phyloP scores from a whole-genome alignment of 2,797 vertebrate species.

The Tokudaia tokunoshimensis region DNA sequence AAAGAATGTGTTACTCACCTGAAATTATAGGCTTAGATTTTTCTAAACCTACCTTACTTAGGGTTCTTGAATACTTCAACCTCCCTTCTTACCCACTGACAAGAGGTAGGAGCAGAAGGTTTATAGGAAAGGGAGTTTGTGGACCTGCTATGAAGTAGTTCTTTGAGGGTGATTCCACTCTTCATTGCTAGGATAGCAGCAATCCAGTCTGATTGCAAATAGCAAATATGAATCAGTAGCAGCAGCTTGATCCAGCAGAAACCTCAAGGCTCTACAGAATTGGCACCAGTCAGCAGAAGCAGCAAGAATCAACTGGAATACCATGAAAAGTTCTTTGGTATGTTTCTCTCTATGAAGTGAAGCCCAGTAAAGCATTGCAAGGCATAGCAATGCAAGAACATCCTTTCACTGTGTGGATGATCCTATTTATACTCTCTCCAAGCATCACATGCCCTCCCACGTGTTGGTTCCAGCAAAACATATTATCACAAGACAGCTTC shows the following conservation, averaged over 20 bases:
- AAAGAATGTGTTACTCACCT: conserved; percentile 56
- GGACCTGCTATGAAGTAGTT: neutral
- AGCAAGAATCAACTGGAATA: neutral
- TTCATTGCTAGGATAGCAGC: neutral
- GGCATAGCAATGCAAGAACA: neutral
- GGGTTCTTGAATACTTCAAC: neutral
- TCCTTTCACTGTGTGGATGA: neutral
- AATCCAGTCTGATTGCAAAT: neutral
- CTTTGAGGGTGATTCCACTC: neutral
- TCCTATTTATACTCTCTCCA: neutral
- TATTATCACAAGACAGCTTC: too few relatives aligned
- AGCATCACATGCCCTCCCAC: neutral
- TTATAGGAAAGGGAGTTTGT: neutral
- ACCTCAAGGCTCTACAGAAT: neutral
- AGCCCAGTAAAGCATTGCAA: neutral
- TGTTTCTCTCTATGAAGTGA: neutral
- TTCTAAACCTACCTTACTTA: neutral
- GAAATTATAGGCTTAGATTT: neutral
- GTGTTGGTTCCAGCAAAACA: neutral
- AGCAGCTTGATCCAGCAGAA: neutral
- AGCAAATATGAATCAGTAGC: neutral
- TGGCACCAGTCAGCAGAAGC: neutral
- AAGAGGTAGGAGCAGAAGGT: neutral
- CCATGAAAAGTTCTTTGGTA: neutral
- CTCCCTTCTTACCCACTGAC: neutral